A percentile compares a stretch with the other conserved stretches of the same genome.
These are phyloP conservation scores for Popillia japonica DNA, from an alignment of 1,140 invertebrate species.

Conservation along the genomic window DNA sequence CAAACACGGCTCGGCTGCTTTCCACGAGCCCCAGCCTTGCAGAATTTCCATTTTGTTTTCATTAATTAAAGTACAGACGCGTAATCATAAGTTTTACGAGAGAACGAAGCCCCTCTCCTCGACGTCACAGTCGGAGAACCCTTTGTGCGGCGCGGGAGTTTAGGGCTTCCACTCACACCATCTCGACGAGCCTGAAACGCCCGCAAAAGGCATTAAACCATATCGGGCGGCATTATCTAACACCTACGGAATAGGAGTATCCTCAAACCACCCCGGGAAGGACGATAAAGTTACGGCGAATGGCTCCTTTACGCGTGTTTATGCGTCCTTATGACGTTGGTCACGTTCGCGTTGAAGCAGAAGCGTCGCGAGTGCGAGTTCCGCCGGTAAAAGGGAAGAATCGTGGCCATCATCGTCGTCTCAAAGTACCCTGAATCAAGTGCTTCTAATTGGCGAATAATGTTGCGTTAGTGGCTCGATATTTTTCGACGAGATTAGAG, in stretches of 20 bases:
- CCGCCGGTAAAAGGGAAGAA: neutral
- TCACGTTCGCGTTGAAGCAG: constrained; percentile 32
- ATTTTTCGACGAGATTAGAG: constrained; percentile 19
- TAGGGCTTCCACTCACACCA: neutral
- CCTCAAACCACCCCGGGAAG: constrained; percentile 49
- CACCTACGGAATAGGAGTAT: constrained; percentile 50
- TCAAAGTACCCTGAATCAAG: constrained; percentile 17
- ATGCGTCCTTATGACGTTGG: constrained; percentile 52
- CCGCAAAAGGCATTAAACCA: constrained; percentile 31
- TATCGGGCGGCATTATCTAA: constrained; percentile 52
- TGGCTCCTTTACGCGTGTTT: constrained; percentile 56
- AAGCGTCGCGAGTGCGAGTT: constrained; percentile 4
- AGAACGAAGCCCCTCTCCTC: constrained; percentile 5
- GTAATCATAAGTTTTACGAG: constrained; percentile 35
- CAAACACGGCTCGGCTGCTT: neutral
- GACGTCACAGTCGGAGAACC: constrained; percentile 22
- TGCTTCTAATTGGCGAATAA: constrained; percentile 29
- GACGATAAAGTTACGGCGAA: constrained; percentile 57
- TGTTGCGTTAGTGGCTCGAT: neutral
- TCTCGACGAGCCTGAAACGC: neutral
- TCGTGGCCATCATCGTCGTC: neutral
- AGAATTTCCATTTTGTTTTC: constrained; percentile 35
- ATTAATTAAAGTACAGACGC: constrained; percentile 29
- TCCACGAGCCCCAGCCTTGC: constrained; percentile 7
- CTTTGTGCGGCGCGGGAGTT: neutral